A percentile compares a stretch with the other conserved stretches of the same genome.
phyloP scores from a whole-genome alignment of 1,140 invertebrate genomes.

The Drosophila pallidifrons region DNA sequence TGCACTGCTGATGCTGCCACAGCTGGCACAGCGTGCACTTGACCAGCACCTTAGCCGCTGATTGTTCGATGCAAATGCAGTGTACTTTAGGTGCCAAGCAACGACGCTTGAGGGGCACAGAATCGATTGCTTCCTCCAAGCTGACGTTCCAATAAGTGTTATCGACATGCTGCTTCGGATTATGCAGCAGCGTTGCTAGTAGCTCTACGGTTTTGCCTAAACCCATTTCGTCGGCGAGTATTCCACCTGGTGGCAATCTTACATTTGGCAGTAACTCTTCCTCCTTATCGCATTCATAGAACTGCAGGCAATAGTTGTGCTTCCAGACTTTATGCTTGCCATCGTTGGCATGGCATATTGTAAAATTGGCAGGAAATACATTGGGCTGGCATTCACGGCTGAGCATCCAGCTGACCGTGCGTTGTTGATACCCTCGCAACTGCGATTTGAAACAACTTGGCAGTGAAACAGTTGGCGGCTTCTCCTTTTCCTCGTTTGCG shows the following conservation, averaged over 20 bases:
- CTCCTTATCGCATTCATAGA: constrained; percentile 28
- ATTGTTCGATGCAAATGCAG: constrained; percentile 52
- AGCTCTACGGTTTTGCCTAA: constrained; percentile 94
- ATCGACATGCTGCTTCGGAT: constrained; percentile 80
- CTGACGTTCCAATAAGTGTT: constrained; percentile 45
- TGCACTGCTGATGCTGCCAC: constrained; percentile 70
- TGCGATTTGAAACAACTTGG: constrained; percentile 68
- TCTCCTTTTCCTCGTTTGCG: neutral
- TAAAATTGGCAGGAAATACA: constrained; percentile 53
- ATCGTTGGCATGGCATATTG: constrained; percentile 42
- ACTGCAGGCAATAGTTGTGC: constrained; percentile 85
- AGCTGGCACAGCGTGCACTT: constrained; percentile 58
- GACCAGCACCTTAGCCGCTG: neutral
- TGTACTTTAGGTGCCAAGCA: constrained; percentile 25
- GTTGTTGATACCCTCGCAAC: constrained; percentile 89
- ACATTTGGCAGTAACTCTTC: constrained; percentile 31
- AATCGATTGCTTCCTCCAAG: constrained; percentile 33
- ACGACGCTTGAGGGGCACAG: constrained; percentile 48
- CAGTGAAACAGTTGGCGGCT: constrained; percentile 8
- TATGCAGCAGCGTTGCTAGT: constrained; percentile 88
- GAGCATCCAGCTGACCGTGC: constrained; percentile 90
- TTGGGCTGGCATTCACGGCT: constrained; percentile 84
- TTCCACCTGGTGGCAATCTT: constrained; percentile 88
- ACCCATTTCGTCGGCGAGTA: constrained; percentile 94
- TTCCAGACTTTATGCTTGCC: constrained; percentile 72